Evolutionary conservation across 2,888 invertebrate species (phyloP).

Genomic region (Drosophila longiperda): DNA sequence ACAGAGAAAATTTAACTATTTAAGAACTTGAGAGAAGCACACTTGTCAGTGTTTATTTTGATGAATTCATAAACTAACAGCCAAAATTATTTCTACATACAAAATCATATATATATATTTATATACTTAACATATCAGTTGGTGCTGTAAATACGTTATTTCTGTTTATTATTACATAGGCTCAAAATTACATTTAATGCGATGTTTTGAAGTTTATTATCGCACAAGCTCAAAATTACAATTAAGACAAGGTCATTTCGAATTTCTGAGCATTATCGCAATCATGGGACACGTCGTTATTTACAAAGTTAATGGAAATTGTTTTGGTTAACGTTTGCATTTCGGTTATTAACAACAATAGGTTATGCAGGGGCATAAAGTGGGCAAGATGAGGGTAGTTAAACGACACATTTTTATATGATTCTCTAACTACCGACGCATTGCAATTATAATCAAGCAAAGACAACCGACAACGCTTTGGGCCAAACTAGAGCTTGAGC

Average conservation of each 20-base stretch:
- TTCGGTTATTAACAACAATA: conserved; percentile 7
- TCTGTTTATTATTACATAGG: neutral
- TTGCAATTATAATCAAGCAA: conserved; percentile 62
- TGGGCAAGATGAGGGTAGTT: neutral
- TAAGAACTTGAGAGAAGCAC: too few species aligned
- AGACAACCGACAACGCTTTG: conserved; percentile 43
- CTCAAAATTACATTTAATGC: neutral
- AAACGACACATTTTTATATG: conserved; percentile 13
- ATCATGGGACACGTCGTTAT: neutral
- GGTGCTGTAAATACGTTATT: neutral
- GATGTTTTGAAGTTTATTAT: neutral
- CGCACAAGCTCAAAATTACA: neutral
- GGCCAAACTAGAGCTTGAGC: conserved; percentile 24
- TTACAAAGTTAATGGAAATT: conserved; percentile 33
- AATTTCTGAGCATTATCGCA: conserved; percentile 17
- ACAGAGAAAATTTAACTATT: neutral
- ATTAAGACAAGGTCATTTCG: conserved; percentile 3
- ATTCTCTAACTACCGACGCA: conserved; percentile 30
- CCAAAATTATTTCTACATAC: neutral
- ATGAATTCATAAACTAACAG: neutral
- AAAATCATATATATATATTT: neutral
- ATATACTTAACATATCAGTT: neutral
- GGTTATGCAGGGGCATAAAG: neutral
- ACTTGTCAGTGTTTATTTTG: neutral
- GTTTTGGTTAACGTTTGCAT: conserved; percentile 26